phyloP scores from a whole-genome alignment of 2,797 vertebrate genomes.

The Cirrhinus mrigala region DNA sequence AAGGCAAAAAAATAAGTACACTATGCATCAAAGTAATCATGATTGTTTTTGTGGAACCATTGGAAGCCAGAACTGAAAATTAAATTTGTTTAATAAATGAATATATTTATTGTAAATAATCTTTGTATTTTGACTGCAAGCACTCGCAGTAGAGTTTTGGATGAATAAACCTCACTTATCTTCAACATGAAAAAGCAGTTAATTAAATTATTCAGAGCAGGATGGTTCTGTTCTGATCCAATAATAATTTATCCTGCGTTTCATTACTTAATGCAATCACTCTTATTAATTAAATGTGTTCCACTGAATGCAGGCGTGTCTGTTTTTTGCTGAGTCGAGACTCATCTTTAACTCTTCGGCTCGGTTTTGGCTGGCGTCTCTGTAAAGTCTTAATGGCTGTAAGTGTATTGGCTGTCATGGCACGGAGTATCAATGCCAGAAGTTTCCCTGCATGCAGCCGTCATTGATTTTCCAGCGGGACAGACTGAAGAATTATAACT shows the following conservation, averaged over 20 bases:
- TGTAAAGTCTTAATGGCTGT: not conserved
- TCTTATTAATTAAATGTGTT: slow-evolving; percentile 1
- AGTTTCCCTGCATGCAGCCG: slow-evolving; percentile 44
- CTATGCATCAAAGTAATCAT: not conserved
- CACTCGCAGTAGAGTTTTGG: not conserved
- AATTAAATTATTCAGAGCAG: not conserved
- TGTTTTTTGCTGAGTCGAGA: slow-evolving; percentile 5
- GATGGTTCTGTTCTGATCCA: not conserved
- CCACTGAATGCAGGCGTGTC: not conserved
- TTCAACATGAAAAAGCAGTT: not conserved
- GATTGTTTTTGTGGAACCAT: not conserved
- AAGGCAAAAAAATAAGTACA: too few relatives aligned
- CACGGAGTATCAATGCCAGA: slow-evolving; percentile 3
- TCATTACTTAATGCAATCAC: not conserved
- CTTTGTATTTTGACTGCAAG: not conserved
- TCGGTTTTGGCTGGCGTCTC: not conserved
- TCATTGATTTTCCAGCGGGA: slow-evolving; percentile 60
- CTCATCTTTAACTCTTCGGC: not conserved
- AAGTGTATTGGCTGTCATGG: slow-evolving; percentile 19
- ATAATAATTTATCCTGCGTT: not conserved
- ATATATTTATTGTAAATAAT: not conserved
- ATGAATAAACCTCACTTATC: not conserved
- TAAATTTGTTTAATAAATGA: not conserved
- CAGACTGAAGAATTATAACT: slow-evolving; percentile 32
- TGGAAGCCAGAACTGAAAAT: not conserved